Conservation (phyloP, 37 sponge, comb jelly and placozoan genomes). For the Amphimedon queenslandica region DNA sequence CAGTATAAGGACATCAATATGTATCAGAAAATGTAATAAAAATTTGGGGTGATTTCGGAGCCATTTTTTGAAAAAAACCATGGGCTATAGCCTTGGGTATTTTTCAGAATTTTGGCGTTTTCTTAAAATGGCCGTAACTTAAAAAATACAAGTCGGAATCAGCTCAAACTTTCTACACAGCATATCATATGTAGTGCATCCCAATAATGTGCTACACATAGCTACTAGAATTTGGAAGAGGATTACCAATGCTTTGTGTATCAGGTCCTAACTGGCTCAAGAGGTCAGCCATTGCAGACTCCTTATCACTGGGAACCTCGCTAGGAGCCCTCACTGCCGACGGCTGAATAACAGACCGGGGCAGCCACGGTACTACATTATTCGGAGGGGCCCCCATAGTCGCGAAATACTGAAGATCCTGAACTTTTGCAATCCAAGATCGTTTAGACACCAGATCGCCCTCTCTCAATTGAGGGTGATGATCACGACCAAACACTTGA, state of each 20-base stretch:
- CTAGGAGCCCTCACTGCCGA: neutral
- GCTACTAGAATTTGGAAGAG: too few species aligned
- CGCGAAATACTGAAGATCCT: conserved; percentile 75
- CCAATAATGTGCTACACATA: too few species aligned
- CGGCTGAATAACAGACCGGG: conserved; percentile 46
- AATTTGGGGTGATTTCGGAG: too few species aligned
- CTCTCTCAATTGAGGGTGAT: conserved; percentile 52
- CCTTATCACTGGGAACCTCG: neutral
- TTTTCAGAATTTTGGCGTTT: too few species aligned
- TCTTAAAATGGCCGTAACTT: too few species aligned
- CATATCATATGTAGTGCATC: too few species aligned
- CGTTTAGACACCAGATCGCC: conserved; percentile 72
- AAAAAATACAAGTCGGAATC: too few species aligned
- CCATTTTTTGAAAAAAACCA: too few species aligned
- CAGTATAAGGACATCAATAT: too few species aligned
- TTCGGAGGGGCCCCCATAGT: conserved; percentile 8
- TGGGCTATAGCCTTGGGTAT: too few species aligned
- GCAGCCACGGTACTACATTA: conserved; percentile 64
- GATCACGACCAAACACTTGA: conserved; percentile 65
- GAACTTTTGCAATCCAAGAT: conserved; percentile 66
- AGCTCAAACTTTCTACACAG: too few species aligned
- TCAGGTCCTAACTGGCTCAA: conserved; percentile 27
- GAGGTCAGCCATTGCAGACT: conserved; percentile 1
- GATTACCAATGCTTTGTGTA: neutral
- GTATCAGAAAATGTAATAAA: too few species aligned